Evolutionary conservation across 1,140 invertebrate genomes (phyloP), one percentile per base, ranked within the genome.

Genomic region (Scaptomyza hsui): DNA sequence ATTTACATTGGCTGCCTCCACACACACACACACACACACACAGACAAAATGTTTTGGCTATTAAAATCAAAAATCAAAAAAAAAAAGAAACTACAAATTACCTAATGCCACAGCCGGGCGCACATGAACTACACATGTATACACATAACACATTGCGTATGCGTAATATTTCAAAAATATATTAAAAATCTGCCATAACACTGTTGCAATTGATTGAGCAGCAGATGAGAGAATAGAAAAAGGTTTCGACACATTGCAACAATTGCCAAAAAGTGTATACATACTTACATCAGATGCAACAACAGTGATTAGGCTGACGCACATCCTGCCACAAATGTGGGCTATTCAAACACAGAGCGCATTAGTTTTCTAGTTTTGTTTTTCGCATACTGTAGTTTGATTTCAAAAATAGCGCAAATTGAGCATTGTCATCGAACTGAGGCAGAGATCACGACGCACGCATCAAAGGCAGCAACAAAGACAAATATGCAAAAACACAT

Each of bases 111-210:
- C 76, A 78, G 78, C 73, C 80, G 78, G 60, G 12, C 53, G 56
- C 78, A 81, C 55, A 37, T 44, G 42, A n/a, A 44, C 42, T 44
- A 44, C 32, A 29, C 6, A 29, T 29, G 2, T 21, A 21, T 9
- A 35, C 6, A 35, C n/a, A 24, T 6, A 3, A 62, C 26, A 68
- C 62, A 41, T 55, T 62, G 76, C 82, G 82, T 82, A 86, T 88
- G 67, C 82, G 82, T 88, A 88, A 86, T 86, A 55, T 63, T 75
- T 86, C 82, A 82, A 78, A 88, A 88, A 88, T 86, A 82, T 71
- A 74, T 68, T 32, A 26, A 48, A 67, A 48, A 67, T 41, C 70
- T 68, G 63, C 69, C 70, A 73, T 65, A 72, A 78, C 75, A 52
- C 55, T 24, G 41, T 71, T 63, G 67, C 67, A 63, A 63, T 65